Percentiles rank a stretch among this genome's conserved stretches.
Conservation (phyloP, 2,888 invertebrate species). For the Tiliacea aurago region DNA sequence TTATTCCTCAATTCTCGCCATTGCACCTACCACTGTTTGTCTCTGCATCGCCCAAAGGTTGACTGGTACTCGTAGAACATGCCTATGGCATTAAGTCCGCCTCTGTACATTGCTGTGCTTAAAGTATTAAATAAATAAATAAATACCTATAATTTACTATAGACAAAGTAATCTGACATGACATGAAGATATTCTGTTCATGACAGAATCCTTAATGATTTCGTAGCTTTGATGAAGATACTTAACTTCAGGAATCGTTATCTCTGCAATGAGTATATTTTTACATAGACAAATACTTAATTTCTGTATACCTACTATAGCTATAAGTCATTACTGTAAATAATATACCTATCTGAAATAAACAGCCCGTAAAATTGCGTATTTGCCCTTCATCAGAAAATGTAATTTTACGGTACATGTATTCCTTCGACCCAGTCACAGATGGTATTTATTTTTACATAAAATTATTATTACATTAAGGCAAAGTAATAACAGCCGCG, state of each 20-base stretch:
- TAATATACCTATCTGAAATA: slow-evolving; percentile 6
- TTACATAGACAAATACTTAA: neutral
- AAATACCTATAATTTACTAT: neutral
- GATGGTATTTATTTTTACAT: neutral
- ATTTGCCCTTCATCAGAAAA: slow-evolving; percentile 26
- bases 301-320: neutral
- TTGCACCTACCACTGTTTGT: too few species aligned
- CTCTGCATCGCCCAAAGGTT: too few species aligned
- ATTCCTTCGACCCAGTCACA: slow-evolving; percentile 11
- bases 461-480: slow-evolving; percentile 43
- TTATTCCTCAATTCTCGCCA: too few species aligned
- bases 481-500: too few species aligned
- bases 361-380: slow-evolving; percentile 23
- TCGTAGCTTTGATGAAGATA: neutral
- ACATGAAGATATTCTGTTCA: neutral
- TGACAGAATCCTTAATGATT: neutral
- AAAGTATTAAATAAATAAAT: too few species aligned
- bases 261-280: neutral
- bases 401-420: slow-evolving; percentile 29
- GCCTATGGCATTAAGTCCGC: too few species aligned
- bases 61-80: too few species aligned
- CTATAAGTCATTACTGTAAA: neutral
- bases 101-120: too few species aligned
- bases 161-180: neutral
- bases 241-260: neutral